phyloP scores from a whole-genome alignment of 2,888 invertebrate genomes.

The Luperina testacea region DNA sequence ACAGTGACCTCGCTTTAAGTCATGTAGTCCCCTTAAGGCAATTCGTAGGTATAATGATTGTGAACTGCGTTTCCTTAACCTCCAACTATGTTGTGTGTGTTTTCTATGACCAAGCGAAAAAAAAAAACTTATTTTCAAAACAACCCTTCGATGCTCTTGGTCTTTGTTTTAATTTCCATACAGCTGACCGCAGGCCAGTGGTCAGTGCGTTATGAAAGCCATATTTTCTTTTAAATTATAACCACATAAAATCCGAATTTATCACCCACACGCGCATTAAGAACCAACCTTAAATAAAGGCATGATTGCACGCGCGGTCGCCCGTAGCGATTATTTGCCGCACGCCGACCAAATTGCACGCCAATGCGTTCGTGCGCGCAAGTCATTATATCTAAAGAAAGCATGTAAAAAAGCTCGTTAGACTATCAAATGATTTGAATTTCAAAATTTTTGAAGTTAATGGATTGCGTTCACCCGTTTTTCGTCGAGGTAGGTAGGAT shows the following conservation, averaged over 20 bases:
- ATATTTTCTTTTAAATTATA: slow-evolving; percentile 17
- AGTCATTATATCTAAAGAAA: slow-evolving; percentile 66
- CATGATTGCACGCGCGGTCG: slow-evolving; percentile 80
- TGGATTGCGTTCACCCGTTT: slow-evolving; percentile 43
- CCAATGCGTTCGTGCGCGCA: slow-evolving; percentile 74
- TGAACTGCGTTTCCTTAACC: not conserved
- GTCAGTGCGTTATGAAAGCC: not conserved
- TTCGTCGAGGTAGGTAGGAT: slow-evolving; percentile 34
- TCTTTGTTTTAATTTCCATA: not conserved
- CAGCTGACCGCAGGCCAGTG: not conserved
- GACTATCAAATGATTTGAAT: slow-evolving; percentile 63
- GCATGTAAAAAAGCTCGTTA: slow-evolving; percentile 64
- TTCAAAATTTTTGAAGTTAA: slow-evolving; percentile 51
- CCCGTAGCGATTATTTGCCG: slow-evolving; percentile 87
- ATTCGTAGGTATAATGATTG: not conserved
- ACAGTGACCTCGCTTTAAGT: too few species aligned
- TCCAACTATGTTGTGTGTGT: not conserved
- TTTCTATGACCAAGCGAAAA: not conserved
- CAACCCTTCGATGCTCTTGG: not conserved
- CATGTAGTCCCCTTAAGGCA: not conserved
- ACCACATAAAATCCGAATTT: slow-evolving; percentile 26
- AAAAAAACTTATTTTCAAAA: not conserved
- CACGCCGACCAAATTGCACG: slow-evolving; percentile 85
- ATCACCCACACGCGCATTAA: slow-evolving; percentile 65
- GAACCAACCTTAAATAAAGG: slow-evolving; percentile 69